Base-by-base conservation (phyloP, 2,797 vertebrate species). In the Tapera naevia region DNA sequence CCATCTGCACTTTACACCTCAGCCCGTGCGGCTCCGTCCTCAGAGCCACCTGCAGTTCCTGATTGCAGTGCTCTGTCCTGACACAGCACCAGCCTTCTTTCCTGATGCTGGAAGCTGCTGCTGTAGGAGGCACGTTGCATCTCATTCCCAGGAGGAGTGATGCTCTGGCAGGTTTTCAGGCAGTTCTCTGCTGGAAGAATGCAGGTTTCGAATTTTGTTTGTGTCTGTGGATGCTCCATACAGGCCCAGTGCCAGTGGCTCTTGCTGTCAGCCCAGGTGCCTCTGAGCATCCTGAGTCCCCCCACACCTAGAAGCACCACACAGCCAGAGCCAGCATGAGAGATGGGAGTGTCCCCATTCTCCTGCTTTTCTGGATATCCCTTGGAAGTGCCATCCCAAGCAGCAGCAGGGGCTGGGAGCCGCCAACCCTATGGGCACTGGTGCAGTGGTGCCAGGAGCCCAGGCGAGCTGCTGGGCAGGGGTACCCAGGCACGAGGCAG, bases 151-250 rank as follows among this genome's bases (percentile, higher is more conserved):
- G 56, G 39, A 19, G 41, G 6, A 24, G 24, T 48, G 39, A 21
- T 25, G 57, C 23, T 33, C 35, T 7, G 22, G 35, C 41, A 14
- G 30, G 35, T 30, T n/a, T 65, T 51, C 6, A 13, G 53, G 13
- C 23, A 3, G 3, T 14, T 50, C 57, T 21, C 21, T 17, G 39
- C 48, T 28, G 64, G 56, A 46, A 54, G 13, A 54, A 5, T n/a
- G 27, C n/a, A 2, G n/a, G 12, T 18, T 32, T 37, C 1, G 2
- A 37, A 48, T 67, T 82, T 57, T 14, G 57, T 30, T 21, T 24
- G 25, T 25, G 51, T 24, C 7, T 2, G 27, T 28, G 13, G 18
- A 6, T 1, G 5, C 54, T 18, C 51, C 0, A 0, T 12, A 54
- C 41, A 10, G 53, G 17, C 24, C 43, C 51, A 69, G 48, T 11